These are phyloP conservation scores for Geodia barretti DNA, from an alignment of 37 sponge, comb jelly and placozoan genomes.

Conservation along the genomic window DNA sequence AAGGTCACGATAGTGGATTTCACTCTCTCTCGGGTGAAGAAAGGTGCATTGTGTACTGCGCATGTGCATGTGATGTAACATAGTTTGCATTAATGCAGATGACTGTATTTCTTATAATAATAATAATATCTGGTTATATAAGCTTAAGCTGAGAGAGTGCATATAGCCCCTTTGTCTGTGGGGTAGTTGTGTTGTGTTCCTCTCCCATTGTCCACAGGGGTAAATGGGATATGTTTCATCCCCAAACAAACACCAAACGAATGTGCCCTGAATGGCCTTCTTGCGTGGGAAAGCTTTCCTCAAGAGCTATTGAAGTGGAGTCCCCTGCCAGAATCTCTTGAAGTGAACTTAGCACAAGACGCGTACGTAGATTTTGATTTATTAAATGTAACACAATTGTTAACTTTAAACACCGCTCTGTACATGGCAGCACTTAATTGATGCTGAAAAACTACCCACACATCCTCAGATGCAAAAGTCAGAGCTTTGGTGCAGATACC, in stretches of 20 bases:
- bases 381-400: too few relatives aligned
- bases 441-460: too few relatives aligned
- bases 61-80: too few relatives aligned
- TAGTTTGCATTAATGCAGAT: too few relatives aligned
- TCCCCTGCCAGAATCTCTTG: neutral
- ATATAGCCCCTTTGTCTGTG: too few relatives aligned
- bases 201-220: neutral
- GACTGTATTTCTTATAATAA: constrained; percentile 67
- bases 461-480: too few relatives aligned
- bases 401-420: too few relatives aligned
- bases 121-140: constrained; percentile 36
- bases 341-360: neutral
- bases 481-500: too few relatives aligned
- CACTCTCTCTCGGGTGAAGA: constrained; percentile 54
- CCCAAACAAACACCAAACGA: constrained; percentile 67
- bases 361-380: neutral
- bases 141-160: constrained; percentile 59
- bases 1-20: constrained; percentile 63
- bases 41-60: too few relatives aligned
- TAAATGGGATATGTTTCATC: constrained; percentile 29
- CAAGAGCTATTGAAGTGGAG: neutral
- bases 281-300: constrained; percentile 17
- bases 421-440: too few relatives aligned
- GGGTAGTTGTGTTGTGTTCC: too few relatives aligned
- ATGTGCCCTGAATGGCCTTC: too few relatives aligned